phyloP scores from a whole-genome alignment of 2,797 vertebrate genomes.

The Betta splendens region DNA sequence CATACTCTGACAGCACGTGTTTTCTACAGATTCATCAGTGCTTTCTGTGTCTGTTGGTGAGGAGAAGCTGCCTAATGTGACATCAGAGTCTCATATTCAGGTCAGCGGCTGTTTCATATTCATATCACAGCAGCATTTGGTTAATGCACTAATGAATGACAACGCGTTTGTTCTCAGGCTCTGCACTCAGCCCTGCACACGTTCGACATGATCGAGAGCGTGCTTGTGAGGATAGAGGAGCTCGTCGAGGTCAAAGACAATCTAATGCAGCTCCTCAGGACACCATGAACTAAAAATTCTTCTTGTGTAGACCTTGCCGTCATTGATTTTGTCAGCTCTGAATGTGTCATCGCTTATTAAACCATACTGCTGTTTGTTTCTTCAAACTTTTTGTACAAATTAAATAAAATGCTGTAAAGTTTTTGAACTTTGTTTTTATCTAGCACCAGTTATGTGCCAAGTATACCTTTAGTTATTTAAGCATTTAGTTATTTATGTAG shows the following conservation, averaged over 20 bases:
- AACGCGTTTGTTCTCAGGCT: constrained; percentile 80
- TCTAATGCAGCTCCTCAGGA: constrained; percentile 41
- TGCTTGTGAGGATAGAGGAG: constrained; percentile 94
- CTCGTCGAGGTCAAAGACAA: constrained; percentile 84
- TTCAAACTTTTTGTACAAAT: constrained; percentile 29
- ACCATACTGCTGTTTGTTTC: background rate
- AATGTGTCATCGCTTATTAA: background rate
- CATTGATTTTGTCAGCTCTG: background rate
- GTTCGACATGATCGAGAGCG: constrained; percentile 97
- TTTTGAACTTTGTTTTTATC: too few relatives aligned
- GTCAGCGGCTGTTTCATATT: constrained; percentile 67
- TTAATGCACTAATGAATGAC: background rate
- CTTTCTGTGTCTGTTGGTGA: constrained; percentile 84
- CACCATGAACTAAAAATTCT: background rate
- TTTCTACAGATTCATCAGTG: constrained; percentile 61
- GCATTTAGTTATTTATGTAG: too few relatives aligned
- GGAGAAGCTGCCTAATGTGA: constrained; percentile 88
- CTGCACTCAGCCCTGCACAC: constrained; percentile 93
- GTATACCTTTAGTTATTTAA: too few relatives aligned
- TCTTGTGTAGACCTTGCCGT: constrained; percentile 2
- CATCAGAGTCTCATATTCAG: constrained; percentile 91
- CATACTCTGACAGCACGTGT: constrained; percentile 7
- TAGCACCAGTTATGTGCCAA: too few relatives aligned
- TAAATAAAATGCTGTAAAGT: constrained; percentile 2
- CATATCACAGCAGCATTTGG: background rate